Evolutionary conservation across 2,797 vertebrate genomes (phyloP).

Genomic region (Craterocephalus amniculus): DNA sequence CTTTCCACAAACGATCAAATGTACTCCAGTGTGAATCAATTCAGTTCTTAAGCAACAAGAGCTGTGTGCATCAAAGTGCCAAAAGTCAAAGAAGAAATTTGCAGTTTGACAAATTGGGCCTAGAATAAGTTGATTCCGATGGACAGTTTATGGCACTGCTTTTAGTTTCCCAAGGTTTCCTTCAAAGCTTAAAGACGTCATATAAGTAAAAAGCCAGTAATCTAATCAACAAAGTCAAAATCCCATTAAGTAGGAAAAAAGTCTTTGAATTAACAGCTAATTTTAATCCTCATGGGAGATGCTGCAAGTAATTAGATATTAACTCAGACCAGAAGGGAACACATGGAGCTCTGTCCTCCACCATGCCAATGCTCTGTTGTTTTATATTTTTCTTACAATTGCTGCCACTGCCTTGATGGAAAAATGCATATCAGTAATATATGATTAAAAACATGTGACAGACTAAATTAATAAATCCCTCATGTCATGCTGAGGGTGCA

Average conservation of each 20-base stretch:
- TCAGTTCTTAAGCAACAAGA: slow-evolving; percentile 3
- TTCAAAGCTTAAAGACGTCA: background rate
- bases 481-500: background rate
- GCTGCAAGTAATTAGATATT: background rate
- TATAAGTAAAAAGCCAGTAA: background rate
- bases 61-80: background rate
- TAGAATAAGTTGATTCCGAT: background rate
- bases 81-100: slow-evolving; percentile 13
- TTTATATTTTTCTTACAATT: background rate
- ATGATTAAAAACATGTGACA: background rate
- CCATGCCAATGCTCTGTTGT: background rate
- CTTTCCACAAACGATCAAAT: slow-evolving; percentile 3
- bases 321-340: slow-evolving; percentile 1
- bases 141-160: background rate
- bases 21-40: slow-evolving; percentile 6
- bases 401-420: background rate
- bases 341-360: background rate
- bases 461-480: background rate
- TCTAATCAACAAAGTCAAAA: background rate
- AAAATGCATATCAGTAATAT: background rate
- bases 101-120: slow-evolving; percentile 1
- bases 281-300: background rate
- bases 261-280: background rate
- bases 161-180: background rate
- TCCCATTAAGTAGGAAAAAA: background rate